Percentiles rank a stretch among this genome's conserved stretches.
Conservation (phyloP, 64 coral and sea anemone species). For the Porites lutea region DNA sequence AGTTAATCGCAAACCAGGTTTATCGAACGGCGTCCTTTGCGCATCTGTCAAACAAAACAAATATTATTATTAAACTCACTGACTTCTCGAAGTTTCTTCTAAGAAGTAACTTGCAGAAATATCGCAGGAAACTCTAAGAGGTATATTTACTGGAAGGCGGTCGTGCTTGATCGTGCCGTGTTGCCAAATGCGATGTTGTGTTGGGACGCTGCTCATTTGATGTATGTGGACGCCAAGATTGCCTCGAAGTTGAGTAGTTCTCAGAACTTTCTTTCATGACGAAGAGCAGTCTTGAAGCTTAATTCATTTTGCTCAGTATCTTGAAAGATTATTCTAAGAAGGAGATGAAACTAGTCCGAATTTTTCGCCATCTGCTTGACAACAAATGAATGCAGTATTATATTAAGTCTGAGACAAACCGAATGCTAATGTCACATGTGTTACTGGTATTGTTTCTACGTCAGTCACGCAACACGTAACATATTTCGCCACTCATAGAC, state of each 20-base stretch:
- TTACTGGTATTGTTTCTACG: not conserved
- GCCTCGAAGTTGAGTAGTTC: not conserved
- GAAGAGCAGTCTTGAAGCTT: not conserved
- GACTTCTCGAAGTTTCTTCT: not conserved
- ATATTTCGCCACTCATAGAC: no score
- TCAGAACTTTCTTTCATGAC: constrained; percentile 45
- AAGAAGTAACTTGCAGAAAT: not conserved
- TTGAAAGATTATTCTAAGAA: not conserved
- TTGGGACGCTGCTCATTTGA: not conserved
- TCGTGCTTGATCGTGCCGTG: constrained; percentile 3
- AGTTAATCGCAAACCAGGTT: constrained; percentile 48
- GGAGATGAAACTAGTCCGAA: not conserved
- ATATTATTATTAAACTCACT: not conserved
- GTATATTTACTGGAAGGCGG: not conserved
- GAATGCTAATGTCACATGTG: not conserved
- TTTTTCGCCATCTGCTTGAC: not conserved
- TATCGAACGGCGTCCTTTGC: not conserved
- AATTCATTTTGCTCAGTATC: not conserved
- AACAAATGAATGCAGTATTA: not conserved
- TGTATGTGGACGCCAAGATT: constrained; percentile 13
- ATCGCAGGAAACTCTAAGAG: not conserved
- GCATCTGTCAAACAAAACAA: constrained; percentile 2
- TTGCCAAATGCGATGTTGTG: not conserved
- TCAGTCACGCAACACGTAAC: no score
- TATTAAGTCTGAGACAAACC: not conserved